These are phyloP conservation scores for Calosoma granatense DNA, from an alignment of 1,140 invertebrate genomes.

Conservation along the genomic window DNA sequence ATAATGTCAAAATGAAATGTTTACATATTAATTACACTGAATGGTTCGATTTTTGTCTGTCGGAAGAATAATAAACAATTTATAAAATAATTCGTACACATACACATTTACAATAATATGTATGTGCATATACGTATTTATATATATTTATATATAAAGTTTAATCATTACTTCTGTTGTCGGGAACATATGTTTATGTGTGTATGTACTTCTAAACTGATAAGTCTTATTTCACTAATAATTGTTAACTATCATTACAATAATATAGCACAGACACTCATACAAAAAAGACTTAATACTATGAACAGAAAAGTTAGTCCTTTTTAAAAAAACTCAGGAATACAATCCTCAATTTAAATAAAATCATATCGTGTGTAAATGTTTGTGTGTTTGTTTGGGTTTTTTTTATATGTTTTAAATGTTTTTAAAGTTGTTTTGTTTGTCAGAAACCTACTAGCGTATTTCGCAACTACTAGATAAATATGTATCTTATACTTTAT, in stretches of 20 bases:
- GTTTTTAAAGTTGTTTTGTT: not conserved
- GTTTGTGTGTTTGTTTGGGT: too few relatives aligned
- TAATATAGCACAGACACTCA: not conserved
- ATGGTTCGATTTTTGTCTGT: too few relatives aligned
- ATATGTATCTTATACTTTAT: not conserved
- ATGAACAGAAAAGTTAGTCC: not conserved
- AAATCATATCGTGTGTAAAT: too few relatives aligned
- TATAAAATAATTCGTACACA: not conserved
- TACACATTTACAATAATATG: not conserved
- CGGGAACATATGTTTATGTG: too few relatives aligned
- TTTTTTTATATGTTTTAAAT: not conserved
- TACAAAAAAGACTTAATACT: constrained; percentile 8
- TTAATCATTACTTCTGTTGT: too few relatives aligned
- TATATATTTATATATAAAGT: too few relatives aligned
- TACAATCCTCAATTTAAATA: not conserved
- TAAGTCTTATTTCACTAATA: not conserved
- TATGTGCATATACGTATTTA: too few relatives aligned
- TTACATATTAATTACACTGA: too few relatives aligned
- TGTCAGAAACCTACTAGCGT: not conserved
- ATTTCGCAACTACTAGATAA: not conserved
- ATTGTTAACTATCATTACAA: not conserved
- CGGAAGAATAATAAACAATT: not conserved
- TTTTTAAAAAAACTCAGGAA: not conserved
- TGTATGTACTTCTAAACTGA: too few relatives aligned
- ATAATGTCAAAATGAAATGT: not conserved